Evolutionary conservation across 2,888 invertebrate genomes (phyloP).

Genomic region (Timandra comae): DNA sequence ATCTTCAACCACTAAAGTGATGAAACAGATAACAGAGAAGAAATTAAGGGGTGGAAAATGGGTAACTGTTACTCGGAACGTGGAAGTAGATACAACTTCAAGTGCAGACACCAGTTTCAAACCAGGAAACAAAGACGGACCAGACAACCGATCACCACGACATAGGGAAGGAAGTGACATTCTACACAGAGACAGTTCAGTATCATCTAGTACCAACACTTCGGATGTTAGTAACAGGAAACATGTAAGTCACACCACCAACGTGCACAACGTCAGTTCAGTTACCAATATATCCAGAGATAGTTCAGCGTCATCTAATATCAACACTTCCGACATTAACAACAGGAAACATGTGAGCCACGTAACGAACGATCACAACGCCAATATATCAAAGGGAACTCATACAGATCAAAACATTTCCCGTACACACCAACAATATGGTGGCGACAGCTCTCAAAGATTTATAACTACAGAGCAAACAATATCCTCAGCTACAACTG

Average conservation of each 20-base stretch:
- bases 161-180: constrained; percentile 26
- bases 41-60: constrained; percentile 69
- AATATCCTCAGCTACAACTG: constrained; percentile 28
- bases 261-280: constrained; percentile 19
- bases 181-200: constrained; percentile 28
- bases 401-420: constrained; percentile 33
- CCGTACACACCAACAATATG: constrained; percentile 34
- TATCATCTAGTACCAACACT: constrained; percentile 34
- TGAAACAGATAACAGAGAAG: constrained; percentile 75
- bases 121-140: constrained; percentile 21
- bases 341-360: constrained; percentile 18
- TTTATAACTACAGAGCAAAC: constrained; percentile 30
- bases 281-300: constrained; percentile 24
- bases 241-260: constrained; percentile 16
- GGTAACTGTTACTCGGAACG: constrained; percentile 76
- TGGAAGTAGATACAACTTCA: constrained; percentile 79
- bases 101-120: constrained; percentile 29
- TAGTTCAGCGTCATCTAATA: constrained; percentile 29
- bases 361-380: constrained; percentile 10
- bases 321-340: constrained; percentile 22
- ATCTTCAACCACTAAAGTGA: constrained; percentile 71
- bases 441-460: constrained; percentile 25
- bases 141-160: constrained; percentile 26
- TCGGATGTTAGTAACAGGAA: constrained; percentile 15
- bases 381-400: constrained; percentile 32